Evolutionary conservation across 2,797 vertebrate species (phyloP).

Genomic region (Xenentodon cancila): DNA sequence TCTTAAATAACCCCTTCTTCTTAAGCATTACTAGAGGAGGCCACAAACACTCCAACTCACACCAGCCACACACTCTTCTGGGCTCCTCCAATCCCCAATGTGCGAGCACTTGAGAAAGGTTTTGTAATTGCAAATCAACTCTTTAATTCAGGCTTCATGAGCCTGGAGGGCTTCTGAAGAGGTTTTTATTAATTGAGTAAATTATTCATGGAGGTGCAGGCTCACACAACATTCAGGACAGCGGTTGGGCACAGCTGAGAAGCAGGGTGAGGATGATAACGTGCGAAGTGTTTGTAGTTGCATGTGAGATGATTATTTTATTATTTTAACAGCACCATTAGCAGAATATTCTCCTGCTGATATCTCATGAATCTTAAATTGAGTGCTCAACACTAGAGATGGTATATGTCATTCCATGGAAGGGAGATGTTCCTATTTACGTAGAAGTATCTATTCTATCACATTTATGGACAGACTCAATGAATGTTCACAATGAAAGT

Average conservation of each 20-base stretch:
- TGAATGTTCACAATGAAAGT: no score
- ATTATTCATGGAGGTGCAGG: constrained; percentile 79
- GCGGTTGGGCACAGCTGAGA: constrained; percentile 62
- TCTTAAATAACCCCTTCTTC: constrained; percentile 6
- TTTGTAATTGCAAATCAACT: constrained; percentile 83
- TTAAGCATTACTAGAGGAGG: constrained; percentile 39
- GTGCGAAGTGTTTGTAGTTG: constrained; percentile 55
- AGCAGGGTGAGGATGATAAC: constrained; percentile 42
- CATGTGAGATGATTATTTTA: constrained; percentile 51
- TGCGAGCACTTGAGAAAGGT: constrained; percentile 55
- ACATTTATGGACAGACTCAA: no score
- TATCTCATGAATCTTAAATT: constrained; percentile 63
- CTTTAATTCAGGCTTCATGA: constrained; percentile 81
- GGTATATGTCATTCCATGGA: constrained; percentile 1
- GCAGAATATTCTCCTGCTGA: constrained; percentile 34
- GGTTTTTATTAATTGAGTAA: constrained; percentile 77
- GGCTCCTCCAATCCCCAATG: constrained; percentile 53
- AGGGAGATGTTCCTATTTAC: constrained; percentile 4
- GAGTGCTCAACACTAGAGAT: constrained; percentile 22
- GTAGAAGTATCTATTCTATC: no score
- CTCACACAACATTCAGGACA: constrained; percentile 53
- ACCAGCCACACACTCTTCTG: constrained; percentile 36
- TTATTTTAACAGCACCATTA: constrained; percentile 19
- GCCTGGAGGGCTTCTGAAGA: constrained; percentile 73
- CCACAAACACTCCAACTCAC: constrained; percentile 39